Base-by-base conservation (phyloP, 2,797 vertebrate species). In the Oceanodroma leucorhoa region DNA sequence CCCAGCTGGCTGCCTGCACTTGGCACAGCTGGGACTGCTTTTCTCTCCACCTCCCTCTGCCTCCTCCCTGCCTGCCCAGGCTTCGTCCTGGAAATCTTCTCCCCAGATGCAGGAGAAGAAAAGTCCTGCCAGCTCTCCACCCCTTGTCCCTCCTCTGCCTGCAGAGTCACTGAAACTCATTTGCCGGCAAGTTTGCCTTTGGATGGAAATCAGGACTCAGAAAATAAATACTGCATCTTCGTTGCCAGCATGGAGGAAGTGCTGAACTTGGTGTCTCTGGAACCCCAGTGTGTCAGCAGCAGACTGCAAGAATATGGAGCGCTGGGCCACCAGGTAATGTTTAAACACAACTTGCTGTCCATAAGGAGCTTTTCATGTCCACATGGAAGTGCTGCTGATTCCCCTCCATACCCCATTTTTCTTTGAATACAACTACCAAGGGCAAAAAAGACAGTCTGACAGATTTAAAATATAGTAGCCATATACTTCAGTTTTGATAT, bases 391-490 rank as follows among this genome's bases (percentile, higher is more conserved):
- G 22, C 46, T 83, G 65, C 43, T n/a, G 20, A 43, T 85, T 75
- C 75, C 5, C 18, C 34, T 70, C 48, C 14, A 40, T 24, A 48
- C 5, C 11, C 15, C 13, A 7, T 89, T 96, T 86, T 87, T 78
- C 72, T 94, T 87, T 66, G 53, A 70, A n/a, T 69, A 32, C 8
- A 72, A 6, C 38, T 61, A 38, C 5, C 66, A 98, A 98, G 98
- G 98, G 82, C 97, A 98, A 85, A 98, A 91, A 95, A 97, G 97
- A 90, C 97, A 98, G 40, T 46, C 73, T 94, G 98, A 98, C 81
- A 96, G 91, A 98, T 48, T 57, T 57, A 97, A 94, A 98, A 98
- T 94, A 97, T 89, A 98, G 98, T 98, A 98, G 98, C 62, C 18
- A n/a, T 43, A 43, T 15, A 16, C 29, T 84, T 76, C 40, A 40